Evolutionary conservation across 2,888 invertebrate species (phyloP), one percentile per base, ranked within the genome.

Genomic region (Ramazzottius varieornatus): DNA sequence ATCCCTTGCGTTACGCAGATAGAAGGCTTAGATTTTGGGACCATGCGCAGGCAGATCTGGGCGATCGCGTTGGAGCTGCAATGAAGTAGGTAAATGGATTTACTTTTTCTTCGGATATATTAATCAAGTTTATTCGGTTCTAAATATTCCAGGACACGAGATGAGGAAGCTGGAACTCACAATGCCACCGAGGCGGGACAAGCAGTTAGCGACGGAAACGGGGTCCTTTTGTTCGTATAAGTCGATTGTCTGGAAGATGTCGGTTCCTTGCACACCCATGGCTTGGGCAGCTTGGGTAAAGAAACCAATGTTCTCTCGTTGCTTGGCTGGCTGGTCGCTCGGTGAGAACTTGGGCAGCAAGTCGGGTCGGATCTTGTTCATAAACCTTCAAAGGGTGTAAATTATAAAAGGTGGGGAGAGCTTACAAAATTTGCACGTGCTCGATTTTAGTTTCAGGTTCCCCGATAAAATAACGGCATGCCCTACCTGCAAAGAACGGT

Each of bases 201-300:
- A 29, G 54, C 54, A 54, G 29, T 54, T 16, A 29, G 54, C 54
- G 4, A 54, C 54, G 4, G 54, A 16, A 4, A 4, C 20, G 4
- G 29, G 13, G 29, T 54, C 54, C 29, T 54, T 54, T 16, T 24
- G 20, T 24, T 54, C 54, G 8, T 54, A 29, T 4, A 54, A 24
- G 29, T 54, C 54, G 54, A 54, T 54, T 54, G 54, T 54, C 54
- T 54, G 54, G 29, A 54, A 54, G 16, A 54, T 8, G 29, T 54
- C 54, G 4, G 54, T 54, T 13, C 29, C 54, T 4, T 8, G 54
- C 4, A 54, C 29, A 29, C 54, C 54, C 4, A 54, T 54, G n/a
- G 8, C 4, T 8, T 4, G 4, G 54, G 16, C 8, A 4, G 54
- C 54, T 54, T 54, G 4, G n/a, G 54, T n/a, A 29, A 54, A 54